phyloP scores from a whole-genome alignment of 2,113 vertebrate species.

The Sterna hirundo region DNA sequence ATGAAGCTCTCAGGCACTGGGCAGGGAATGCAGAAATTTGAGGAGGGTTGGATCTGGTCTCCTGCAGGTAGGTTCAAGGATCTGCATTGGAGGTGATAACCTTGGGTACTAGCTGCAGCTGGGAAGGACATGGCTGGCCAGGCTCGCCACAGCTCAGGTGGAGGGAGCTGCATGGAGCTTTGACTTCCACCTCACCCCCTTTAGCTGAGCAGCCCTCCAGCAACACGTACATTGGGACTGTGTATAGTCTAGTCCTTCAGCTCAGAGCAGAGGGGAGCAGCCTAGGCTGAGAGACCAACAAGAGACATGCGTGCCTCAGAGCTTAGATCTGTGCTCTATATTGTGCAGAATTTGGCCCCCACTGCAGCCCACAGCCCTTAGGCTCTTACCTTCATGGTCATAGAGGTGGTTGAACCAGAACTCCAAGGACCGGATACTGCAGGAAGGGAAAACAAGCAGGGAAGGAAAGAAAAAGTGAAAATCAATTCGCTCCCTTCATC shows the following conservation, averaged over 20 bases:
- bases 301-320: background rate
- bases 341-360: background rate
- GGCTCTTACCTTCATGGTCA: slow-evolving; percentile 89
- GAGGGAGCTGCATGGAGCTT: background rate
- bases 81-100: background rate
- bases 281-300: background rate
- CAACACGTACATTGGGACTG: background rate
- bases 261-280: background rate
- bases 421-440: slow-evolving; percentile 91
- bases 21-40: background rate
- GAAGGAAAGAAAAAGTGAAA: background rate
- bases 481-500: background rate
- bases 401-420: slow-evolving; percentile 97
- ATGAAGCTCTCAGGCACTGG: background rate
- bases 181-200: background rate
- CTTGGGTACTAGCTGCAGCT: background rate
- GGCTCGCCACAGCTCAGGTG: background rate
- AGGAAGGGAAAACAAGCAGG: background rate
- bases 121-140: background rate
- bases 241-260: background rate
- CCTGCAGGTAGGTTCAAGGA: background rate
- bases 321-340: background rate
- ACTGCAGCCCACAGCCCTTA: background rate
- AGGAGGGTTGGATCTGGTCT: background rate
- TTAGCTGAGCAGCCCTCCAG: background rate